phyloP scores from a whole-genome alignment of 2,888 invertebrate genomes.

The Ferdinandea cuprea region DNA sequence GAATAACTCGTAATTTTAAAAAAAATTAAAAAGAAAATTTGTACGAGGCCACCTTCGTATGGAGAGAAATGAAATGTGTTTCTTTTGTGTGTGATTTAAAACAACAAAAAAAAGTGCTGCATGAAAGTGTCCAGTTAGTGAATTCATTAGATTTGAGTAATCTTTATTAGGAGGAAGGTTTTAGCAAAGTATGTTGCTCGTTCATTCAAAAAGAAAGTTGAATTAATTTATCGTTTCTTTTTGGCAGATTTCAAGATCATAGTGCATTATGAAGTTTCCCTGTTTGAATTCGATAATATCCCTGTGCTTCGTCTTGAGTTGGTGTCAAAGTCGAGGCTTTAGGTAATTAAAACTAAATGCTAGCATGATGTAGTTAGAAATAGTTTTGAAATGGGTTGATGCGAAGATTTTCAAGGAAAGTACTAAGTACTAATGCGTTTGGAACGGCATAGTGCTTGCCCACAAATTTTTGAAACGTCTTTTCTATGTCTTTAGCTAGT shows the following conservation, averaged over 20 bases:
- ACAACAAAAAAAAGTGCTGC: background rate
- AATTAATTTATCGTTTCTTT: background rate
- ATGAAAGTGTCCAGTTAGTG: background rate
- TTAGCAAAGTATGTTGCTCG: background rate
- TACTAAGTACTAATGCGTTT: too few species aligned
- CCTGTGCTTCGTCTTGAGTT: too few species aligned
- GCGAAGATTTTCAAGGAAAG: too few species aligned
- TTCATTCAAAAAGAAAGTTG: background rate
- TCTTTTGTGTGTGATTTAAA: slow-evolving; percentile 33
- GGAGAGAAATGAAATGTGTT: slow-evolving; percentile 22
- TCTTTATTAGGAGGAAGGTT: background rate
- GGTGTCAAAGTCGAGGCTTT: too few species aligned
- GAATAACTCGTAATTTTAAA: slow-evolving; percentile 53
- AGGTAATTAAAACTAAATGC: too few species aligned
- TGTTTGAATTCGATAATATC: too few species aligned
- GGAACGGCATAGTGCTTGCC: background rate
- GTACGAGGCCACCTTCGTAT: slow-evolving; percentile 30
- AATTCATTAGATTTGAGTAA: too few species aligned
- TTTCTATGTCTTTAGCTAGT: background rate
- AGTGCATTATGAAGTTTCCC: background rate
- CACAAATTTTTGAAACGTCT: background rate
- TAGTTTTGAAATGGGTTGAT: too few species aligned
- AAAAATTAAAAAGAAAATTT: slow-evolving; percentile 26
- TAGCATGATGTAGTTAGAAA: too few species aligned
- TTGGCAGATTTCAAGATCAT: background rate